Evolutionary conservation across 2,888 invertebrate genomes (phyloP), one percentile per base, ranked within the genome.

Genomic region (Psococerastis gibbosa): DNA sequence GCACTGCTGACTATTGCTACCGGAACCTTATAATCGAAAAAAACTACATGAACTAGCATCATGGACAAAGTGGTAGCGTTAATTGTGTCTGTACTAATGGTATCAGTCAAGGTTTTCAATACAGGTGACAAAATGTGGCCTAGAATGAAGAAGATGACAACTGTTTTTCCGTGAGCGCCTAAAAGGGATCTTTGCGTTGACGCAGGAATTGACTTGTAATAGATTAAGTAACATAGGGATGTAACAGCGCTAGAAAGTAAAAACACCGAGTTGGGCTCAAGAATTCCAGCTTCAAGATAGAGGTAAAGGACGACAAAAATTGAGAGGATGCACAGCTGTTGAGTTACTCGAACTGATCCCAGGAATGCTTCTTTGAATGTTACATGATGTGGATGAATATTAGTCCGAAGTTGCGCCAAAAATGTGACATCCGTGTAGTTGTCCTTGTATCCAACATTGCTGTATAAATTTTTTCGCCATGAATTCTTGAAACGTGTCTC

Each of bases 1-100:
- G 92, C 82, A 50, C 81, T 84, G 0, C 91, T 91, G 0, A 94
- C 85, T 46, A 94, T 78, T 1, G 88, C 83, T 2, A 81, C 84
- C 9, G 76, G 71, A 0, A 87, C 71, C 3, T 87, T 88, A 56
- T 97, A 98, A 59, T 97, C 89, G 56, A 84, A 88, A 57, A 92
- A 92, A 52, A 87, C 71, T 47, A 97, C 66, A 66, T 97, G 94
- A 1, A 84, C 62, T 0, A 84, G 56, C 66, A 95, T 75, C 75
- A 92, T 85, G 11, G 85, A 68, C 16, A 82, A 77, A 0, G 94
- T 76, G 72, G 83, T 87, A 2, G 91, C 87, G 56, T 91, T 94
- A 56, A 98, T 94, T 0, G 97, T 94, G 57, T 98, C 95, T 0
- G 95, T 95, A 56, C 92, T 92, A 2, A 98, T 85, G 0, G 94